Conservation (phyloP, 2,888 invertebrate genomes). For the Baronia brevicornis region DNA sequence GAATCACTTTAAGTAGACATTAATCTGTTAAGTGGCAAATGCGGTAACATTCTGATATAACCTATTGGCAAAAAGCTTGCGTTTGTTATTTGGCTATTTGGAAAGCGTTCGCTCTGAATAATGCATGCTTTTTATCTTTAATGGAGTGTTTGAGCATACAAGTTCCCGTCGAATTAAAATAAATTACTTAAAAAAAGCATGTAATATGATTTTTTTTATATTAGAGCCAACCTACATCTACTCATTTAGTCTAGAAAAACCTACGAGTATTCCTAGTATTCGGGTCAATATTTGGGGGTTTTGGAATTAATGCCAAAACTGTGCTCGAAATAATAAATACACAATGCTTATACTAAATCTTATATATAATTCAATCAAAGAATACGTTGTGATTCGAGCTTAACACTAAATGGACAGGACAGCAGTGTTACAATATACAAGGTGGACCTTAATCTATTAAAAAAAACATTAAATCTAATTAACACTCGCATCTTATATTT, state of each 20-base stretch:
- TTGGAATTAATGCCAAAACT: constrained; percentile 7
- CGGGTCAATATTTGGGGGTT: neutral
- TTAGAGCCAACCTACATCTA: neutral
- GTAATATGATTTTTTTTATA: neutral
- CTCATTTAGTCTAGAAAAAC: neutral
- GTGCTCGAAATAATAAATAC: constrained; percentile 2
- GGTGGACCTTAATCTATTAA: constrained; percentile 46
- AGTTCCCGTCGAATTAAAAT: neutral
- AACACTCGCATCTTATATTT: constrained; percentile 46
- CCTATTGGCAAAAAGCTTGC: neutral
- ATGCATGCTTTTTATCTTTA: too few species aligned
- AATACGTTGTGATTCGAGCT: constrained; percentile 34
- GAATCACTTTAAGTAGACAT: constrained; percentile 21
- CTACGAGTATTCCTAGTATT: neutral
- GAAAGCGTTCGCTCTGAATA: too few species aligned
- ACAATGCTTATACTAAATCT: constrained; percentile 12
- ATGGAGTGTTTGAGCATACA: too few species aligned
- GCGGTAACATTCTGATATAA: constrained; percentile 16
- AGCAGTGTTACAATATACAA: constrained; percentile 56
- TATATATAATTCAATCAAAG: constrained; percentile 18
- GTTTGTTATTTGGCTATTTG: neutral
- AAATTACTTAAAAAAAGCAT: constrained; percentile 1
- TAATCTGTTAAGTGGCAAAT: constrained; percentile 19
- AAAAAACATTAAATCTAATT: constrained; percentile 38
- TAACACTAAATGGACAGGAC: constrained; percentile 51